phyloP scores from a whole-genome alignment of 1,140 invertebrate species.

The Phymorhynchus buccinoides region DNA sequence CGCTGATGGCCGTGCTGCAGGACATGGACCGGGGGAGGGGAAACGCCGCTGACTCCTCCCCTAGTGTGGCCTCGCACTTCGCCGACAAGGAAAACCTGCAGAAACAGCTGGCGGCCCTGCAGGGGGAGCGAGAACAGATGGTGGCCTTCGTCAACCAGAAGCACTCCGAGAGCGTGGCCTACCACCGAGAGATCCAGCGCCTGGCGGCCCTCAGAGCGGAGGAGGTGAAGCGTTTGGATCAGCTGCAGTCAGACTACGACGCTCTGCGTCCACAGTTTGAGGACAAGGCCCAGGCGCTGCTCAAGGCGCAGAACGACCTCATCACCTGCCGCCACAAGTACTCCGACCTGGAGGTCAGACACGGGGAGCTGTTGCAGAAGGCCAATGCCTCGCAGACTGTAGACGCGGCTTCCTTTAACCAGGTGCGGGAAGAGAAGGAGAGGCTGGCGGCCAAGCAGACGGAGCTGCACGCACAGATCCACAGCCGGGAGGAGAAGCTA shows the following conservation, averaged over 20 bases:
- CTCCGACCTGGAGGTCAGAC: slow-evolving; percentile 73
- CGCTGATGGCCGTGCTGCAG: slow-evolving; percentile 72
- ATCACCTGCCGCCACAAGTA: slow-evolving; percentile 74
- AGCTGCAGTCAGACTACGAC: slow-evolving; percentile 70
- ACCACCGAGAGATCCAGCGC: slow-evolving; percentile 87
- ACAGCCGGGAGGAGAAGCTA: slow-evolving; percentile 61
- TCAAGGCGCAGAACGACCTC: slow-evolving; percentile 77
- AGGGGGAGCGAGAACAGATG: slow-evolving; percentile 82
- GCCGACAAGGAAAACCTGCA: slow-evolving; percentile 71
- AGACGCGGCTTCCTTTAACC: slow-evolving; percentile 61
- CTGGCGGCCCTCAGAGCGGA: slow-evolving; percentile 75
- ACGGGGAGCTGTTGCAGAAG: slow-evolving; percentile 65
- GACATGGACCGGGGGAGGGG: slow-evolving; percentile 43
- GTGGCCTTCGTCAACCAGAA: slow-evolving; percentile 84
- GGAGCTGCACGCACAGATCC: slow-evolving; percentile 52
- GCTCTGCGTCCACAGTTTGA: slow-evolving; percentile 66
- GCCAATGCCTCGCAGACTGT: slow-evolving; percentile 59
- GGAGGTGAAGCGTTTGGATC: slow-evolving; percentile 67
- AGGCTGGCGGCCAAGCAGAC: slow-evolving; percentile 55
- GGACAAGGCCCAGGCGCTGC: slow-evolving; percentile 73
- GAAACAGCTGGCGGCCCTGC: slow-evolving; percentile 67
- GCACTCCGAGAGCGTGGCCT: slow-evolving; percentile 86
- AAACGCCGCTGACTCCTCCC: slow-evolving; percentile 46
- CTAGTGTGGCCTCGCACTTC: slow-evolving; percentile 62
- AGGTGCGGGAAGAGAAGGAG: slow-evolving; percentile 59